Base-by-base conservation (phyloP, 1,140 invertebrate species). In the Bombus superbus region DNA sequence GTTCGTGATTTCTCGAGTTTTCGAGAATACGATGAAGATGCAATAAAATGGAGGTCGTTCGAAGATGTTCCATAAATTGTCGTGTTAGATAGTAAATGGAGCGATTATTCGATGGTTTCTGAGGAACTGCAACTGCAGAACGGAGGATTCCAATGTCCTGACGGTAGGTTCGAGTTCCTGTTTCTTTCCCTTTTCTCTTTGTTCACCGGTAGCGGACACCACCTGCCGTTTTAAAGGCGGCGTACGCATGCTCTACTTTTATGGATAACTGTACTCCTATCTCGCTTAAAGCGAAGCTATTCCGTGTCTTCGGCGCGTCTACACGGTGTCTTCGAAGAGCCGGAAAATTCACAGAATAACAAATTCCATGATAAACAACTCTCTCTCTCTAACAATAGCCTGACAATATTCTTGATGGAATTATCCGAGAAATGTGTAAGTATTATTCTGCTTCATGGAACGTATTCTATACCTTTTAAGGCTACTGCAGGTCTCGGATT, bases 211-310 rank as follows among this genome's bases (percentile, higher is more conserved):
- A 91, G 88, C 89, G 89, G 86, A 84, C 84, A 84, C 91, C 92
- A 92, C 89, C 92, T 92, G 92, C 90, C 90, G 88, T 68, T 92
- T 88, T 91, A 91, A 89, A 90, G 84, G 84, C 84, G 81, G 74
- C 79, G 81, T 89, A 88, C 91, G 90, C 84, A 88, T 89, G 92
- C 88, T 92, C 92, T 88, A 93, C 92, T 93, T 92, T 92, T 92
- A 90, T 91, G 90, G 87, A 90, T 91, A 91, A 91, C 90, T 91
- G 90, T 91, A 91, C 89, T 90, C 59, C 90, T 91, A 91, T 91
- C 90, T 91, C 72, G 87, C 85, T 90, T 84, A 81, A 83, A 91
- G 89, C 75, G 71, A 90, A 88, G 73, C 68, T 84, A 86, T 88
- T 64, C 77, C 74, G 53, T 78, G 64, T 86, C 74, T 81, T 59